These are phyloP conservation scores for Corythornis cristatus DNA, from an alignment of 2,113 vertebrate species.

Conservation along the genomic window DNA sequence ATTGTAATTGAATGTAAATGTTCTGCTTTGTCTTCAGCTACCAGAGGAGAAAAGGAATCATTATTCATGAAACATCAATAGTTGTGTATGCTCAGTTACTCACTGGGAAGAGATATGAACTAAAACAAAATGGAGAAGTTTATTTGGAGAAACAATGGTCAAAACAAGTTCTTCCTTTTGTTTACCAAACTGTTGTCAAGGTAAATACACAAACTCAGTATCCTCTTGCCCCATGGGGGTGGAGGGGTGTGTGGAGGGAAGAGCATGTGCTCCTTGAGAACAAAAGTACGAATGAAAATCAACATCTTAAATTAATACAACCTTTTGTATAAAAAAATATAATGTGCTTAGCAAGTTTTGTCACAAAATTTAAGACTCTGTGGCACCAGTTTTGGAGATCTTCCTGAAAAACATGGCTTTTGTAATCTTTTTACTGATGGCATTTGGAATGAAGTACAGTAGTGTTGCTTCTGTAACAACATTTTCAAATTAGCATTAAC, in stretches of 20 bases:
- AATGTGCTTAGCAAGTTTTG: not conserved
- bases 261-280: not conserved
- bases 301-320: not conserved
- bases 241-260: not conserved
- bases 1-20: not conserved
- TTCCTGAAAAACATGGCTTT: not conserved
- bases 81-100: constrained; percentile 90
- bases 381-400: not conserved
- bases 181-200: constrained; percentile 91
- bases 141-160: constrained; percentile 96
- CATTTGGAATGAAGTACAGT: not conserved
- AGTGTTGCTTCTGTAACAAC: not conserved
- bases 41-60: constrained; percentile 90
- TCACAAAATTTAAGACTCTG: not conserved
- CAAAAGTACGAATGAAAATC: not conserved
- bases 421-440: not conserved
- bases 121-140: constrained; percentile 88
- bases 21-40: constrained; percentile 78
- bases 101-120: constrained; percentile 88
- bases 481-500: not conserved
- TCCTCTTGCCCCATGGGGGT: not conserved
- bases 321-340: not conserved
- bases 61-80: constrained; percentile 86
- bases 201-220: constrained; percentile 65
- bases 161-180: constrained; percentile 92